phyloP scores from a whole-genome alignment of 2,797 vertebrate genomes.

The Hemitrygon akajei region DNA sequence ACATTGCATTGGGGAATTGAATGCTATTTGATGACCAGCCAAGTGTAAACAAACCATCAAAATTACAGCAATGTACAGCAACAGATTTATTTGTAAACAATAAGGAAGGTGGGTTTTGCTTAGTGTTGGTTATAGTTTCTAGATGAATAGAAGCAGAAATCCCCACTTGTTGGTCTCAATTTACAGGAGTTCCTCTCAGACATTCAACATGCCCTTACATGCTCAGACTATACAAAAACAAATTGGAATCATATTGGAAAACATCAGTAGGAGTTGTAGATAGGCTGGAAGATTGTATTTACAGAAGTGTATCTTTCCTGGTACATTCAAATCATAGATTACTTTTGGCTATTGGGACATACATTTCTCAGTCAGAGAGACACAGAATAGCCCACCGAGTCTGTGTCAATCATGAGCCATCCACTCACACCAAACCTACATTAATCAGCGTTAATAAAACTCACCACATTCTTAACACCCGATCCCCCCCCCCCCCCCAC shows the following conservation, averaged over 20 bases:
- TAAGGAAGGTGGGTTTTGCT: background rate
- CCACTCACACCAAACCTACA: no score
- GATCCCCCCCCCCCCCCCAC: no score
- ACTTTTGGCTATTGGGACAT: background rate
- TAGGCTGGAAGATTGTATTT: no score
- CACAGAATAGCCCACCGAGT: no score
- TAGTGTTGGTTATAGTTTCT: background rate
- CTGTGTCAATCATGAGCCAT: no score
- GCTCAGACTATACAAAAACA: background rate
- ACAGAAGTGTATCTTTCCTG: background rate
- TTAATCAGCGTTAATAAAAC: no score
- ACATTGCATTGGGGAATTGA: background rate
- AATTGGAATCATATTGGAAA: background rate
- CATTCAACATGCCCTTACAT: background rate
- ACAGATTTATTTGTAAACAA: background rate
- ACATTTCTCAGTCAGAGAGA: no score
- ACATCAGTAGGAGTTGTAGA: background rate
- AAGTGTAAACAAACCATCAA: background rate
- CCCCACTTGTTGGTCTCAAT: background rate
- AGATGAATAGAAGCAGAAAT: background rate
- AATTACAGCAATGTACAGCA: background rate
- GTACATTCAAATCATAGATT: background rate
- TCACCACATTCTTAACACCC: no score
- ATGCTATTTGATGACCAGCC: background rate
- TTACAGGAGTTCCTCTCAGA: background rate